Evolutionary conservation across 2,888 invertebrate genomes (phyloP), one percentile per base, ranked within the genome.

Genomic region (Drosophila nr. perissopoda): DNA sequence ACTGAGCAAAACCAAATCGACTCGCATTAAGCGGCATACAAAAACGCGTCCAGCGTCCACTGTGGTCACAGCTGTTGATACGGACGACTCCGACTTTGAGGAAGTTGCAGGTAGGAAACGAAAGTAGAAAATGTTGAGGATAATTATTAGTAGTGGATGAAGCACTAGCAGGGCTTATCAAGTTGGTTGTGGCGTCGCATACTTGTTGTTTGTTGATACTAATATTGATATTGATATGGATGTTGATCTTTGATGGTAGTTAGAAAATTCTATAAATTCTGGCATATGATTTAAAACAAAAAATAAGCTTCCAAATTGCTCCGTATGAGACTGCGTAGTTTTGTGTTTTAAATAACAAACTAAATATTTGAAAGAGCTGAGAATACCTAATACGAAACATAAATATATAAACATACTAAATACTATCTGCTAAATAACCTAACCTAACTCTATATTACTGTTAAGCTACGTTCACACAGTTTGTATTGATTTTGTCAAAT

Each of bases 11-110:
- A 91, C 89, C 46, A 91, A 91, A 72, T 88, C 90, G 60, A 92
- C 92, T 34, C 82, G 91, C 34, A 82, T 91, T 16, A 92, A 92
- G 67, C 87, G 92, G 13, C 91, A 92, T 56, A 90, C 90, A 0
- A 92, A 92, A 76, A 90, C 91, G 27, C 90, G 92, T 52, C 89
- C 92, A 27, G 81, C 91, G 38, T 92, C 92, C 48, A 89, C 92
- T 25, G 83, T 90, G 48, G 74, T 80, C 56, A 95, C 95, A 8
- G 88, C 76, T 4, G 92, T 85, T 36, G 88, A 88, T 46, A 84
- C 92, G 21, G 92, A 92, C 61, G 96, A 96, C 85, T 94, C 95
- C 60, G 96, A 96, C 89, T 96, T 95, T 95, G 96, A 96, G 91
- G 96, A 96, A 94, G 96, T 97, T 58, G 95, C 95, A 93, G 95